Evolutionary conservation across 2,113 vertebrate species (phyloP).

Genomic region (Boulengeromyrus knoepffleri): DNA sequence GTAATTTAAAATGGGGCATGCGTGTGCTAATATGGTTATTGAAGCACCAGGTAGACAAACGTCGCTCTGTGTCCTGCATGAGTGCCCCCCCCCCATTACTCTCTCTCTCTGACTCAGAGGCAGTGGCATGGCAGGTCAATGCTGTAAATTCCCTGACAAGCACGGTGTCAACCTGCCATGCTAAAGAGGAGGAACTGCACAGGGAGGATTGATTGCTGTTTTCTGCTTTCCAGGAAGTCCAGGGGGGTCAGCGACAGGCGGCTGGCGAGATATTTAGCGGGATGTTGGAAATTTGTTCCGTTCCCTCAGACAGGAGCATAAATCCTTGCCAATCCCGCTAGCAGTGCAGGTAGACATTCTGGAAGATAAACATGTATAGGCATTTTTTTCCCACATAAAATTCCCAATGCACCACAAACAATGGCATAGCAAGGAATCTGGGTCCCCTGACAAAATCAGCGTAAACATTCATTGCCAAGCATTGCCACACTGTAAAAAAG

Average conservation of each 20-base stretch:
- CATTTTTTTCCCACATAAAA: neutral
- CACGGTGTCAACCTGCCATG: conserved; percentile 34
- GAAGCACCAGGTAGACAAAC: neutral
- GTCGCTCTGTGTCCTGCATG: conserved; percentile 36
- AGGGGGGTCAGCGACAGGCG: neutral
- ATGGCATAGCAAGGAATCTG: neutral
- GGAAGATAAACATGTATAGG: neutral
- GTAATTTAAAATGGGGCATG: neutral
- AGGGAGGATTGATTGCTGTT: conserved; percentile 35
- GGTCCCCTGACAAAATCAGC: neutral
- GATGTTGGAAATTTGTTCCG: neutral
- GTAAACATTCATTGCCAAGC: neutral
- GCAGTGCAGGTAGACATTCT: neutral
- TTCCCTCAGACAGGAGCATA: neutral
- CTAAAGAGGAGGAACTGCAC: conserved; percentile 31
- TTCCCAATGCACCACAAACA: neutral
- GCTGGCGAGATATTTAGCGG: neutral
- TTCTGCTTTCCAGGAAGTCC: conserved; percentile 1
- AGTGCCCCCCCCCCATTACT: conserved; percentile 36
- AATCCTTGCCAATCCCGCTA: neutral
- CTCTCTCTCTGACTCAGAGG: conserved; percentile 41
- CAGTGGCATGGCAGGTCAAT: conserved; percentile 41
- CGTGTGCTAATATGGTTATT: neutral
- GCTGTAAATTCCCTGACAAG: conserved; percentile 45
- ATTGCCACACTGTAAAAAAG: neutral